Conservation (phyloP, 2,113 vertebrate genomes). For the Pardalotus punctatus region DNA sequence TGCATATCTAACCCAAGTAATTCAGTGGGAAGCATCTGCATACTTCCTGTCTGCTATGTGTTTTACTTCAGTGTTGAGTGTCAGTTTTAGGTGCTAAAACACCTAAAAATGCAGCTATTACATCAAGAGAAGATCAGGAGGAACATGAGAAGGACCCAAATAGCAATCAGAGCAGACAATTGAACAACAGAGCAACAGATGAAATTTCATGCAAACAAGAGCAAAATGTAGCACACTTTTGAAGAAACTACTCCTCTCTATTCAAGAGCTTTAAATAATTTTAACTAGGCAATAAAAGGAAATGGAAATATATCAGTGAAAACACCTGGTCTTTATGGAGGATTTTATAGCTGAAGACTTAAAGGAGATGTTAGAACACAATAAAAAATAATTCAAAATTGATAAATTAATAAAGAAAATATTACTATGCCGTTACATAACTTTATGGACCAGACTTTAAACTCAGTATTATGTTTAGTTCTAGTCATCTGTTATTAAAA, state of each 20-base stretch:
- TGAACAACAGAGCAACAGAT: background rate
- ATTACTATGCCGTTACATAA: background rate
- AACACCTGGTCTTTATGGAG: background rate
- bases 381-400: background rate
- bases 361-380: background rate
- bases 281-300: background rate
- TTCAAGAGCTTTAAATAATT: conserved; percentile 8
- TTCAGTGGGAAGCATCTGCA: background rate
- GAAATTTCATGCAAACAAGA: background rate
- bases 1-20: background rate
- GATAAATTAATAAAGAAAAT: background rate
- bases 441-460: background rate
- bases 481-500: background rate
- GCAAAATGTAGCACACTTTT: background rate
- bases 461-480: background rate
- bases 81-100: background rate
- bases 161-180: background rate
- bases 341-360: background rate
- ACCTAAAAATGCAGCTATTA: background rate
- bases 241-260: background rate
- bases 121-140: background rate
- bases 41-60: background rate
- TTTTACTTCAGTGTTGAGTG: background rate
- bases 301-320: background rate
- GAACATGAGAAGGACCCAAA: background rate